A percentile compares a stretch with the other conserved stretches of the same genome.
These are phyloP conservation scores for Cabera pusaria DNA, from an alignment of 2,888 invertebrate genomes.

Conservation along the genomic window DNA sequence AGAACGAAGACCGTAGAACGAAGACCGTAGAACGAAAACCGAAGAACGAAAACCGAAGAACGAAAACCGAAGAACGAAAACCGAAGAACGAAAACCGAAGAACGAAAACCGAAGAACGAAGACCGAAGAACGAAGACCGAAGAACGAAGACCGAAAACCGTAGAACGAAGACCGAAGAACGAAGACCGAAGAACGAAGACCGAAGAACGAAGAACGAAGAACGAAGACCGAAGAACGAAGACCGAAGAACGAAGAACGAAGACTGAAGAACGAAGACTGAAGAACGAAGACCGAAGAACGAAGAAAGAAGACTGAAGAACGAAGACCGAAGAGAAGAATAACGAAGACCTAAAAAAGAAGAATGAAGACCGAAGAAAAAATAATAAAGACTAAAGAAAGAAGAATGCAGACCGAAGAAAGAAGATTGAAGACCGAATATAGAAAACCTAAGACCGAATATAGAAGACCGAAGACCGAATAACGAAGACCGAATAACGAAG, in stretches of 20 bases:
- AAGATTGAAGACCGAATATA: no score
- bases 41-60: conserved; percentile 4
- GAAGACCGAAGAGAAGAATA: no score
- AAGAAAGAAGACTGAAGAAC: conserved; percentile 4
- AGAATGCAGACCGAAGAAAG: no score
- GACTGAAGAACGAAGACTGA: conserved; percentile 1
- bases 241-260: neutral
- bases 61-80: conserved; percentile 5
- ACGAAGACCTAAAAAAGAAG: no score
- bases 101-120: conserved; percentile 15
- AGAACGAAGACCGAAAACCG: neutral
- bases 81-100: conserved; percentile 3
- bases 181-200: no score
- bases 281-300: conserved; percentile 1
- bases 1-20: conserved; percentile 2
- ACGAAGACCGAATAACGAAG: neutral
- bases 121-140: conserved; percentile 10
- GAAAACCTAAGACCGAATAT: no score
- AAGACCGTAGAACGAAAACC: conserved; percentile 6
- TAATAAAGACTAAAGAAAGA: no score
- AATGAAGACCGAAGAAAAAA: no score
- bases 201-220: no score
- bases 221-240: conserved; percentile 3
- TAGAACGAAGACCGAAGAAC: no score
- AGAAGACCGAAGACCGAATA: no score